Percentiles rank a stretch among this genome's conserved stretches.
These are phyloP conservation scores for Zaprionus kolodkinae DNA, from an alignment of 1,140 invertebrate genomes.

Conservation along the genomic window DNA sequence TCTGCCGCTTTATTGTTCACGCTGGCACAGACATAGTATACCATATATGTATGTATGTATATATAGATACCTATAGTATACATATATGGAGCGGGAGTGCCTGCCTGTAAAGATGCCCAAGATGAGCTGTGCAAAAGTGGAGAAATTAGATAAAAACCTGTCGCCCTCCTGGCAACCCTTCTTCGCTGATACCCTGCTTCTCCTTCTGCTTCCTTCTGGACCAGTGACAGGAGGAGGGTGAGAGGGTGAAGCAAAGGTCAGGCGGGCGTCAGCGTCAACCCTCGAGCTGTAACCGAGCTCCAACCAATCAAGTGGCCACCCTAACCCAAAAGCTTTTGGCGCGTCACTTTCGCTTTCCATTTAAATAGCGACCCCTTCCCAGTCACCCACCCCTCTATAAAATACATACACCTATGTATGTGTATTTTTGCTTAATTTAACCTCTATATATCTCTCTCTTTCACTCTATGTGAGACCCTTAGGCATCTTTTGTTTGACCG, in stretches of 20 bases:
- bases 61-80: neutral
- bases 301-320: constrained; percentile 80
- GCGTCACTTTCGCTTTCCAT: constrained; percentile 76
- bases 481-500: constrained; percentile 34
- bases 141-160: constrained; percentile 81
- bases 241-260: constrained; percentile 34
- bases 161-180: constrained; percentile 37
- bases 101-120: constrained; percentile 12
- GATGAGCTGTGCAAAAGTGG: constrained; percentile 52
- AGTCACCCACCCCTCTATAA: constrained; percentile 5
- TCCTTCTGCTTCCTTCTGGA: no score
- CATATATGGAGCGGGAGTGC: constrained; percentile 1
- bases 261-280: constrained; percentile 37
- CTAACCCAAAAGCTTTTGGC: constrained; percentile 72
- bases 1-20: constrained; percentile 59
- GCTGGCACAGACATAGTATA: constrained; percentile 10
- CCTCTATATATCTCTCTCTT: constrained; percentile 20
- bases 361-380: constrained; percentile 35
- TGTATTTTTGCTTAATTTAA: neutral
- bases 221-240: no score
- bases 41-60: neutral
- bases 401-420: neutral
- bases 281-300: constrained; percentile 57
- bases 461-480: neutral
- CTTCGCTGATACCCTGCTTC: constrained; percentile 46